These are phyloP conservation scores for Trichosurus vulpecula DNA, from an alignment of 2,797 vertebrate genomes.

Conservation along the genomic window DNA sequence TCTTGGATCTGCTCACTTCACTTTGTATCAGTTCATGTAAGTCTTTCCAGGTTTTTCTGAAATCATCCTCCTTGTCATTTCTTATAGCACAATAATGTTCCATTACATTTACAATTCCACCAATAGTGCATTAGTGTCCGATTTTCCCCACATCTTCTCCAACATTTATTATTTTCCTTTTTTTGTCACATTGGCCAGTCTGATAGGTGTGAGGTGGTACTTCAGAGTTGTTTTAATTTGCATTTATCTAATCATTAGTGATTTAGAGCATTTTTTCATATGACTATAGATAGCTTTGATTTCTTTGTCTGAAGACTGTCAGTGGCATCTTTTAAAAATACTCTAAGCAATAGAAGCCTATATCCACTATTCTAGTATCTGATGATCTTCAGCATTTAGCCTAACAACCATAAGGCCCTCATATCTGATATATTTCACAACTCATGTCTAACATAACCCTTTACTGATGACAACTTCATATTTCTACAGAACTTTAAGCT, in stretches of 20 bases:
- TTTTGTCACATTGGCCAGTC: background rate
- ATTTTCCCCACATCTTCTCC: background rate
- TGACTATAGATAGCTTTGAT: background rate
- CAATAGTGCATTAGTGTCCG: background rate
- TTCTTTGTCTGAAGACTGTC: background rate
- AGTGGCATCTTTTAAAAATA: background rate
- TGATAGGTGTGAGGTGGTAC: background rate
- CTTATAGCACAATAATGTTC: too few relatives aligned
- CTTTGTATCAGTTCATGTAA: background rate
- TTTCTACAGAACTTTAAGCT: background rate
- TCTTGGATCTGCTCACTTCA: background rate
- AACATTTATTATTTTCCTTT: background rate
- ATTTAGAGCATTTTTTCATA: background rate
- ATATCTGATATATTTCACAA: background rate
- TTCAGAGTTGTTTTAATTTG: background rate
- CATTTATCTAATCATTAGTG: background rate
- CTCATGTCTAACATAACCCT: background rate
- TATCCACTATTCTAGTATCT: background rate
- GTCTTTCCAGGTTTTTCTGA: background rate
- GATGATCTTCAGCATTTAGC: background rate
- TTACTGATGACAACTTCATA: background rate
- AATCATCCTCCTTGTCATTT: too few relatives aligned
- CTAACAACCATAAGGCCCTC: background rate
- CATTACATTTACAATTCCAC: too few relatives aligned
- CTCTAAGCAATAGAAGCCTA: background rate